Percentiles rank a stretch among this genome's conserved stretches.
Conservation (phyloP, 2,797 vertebrate genomes). For the Anisognathus igniventris region DNA sequence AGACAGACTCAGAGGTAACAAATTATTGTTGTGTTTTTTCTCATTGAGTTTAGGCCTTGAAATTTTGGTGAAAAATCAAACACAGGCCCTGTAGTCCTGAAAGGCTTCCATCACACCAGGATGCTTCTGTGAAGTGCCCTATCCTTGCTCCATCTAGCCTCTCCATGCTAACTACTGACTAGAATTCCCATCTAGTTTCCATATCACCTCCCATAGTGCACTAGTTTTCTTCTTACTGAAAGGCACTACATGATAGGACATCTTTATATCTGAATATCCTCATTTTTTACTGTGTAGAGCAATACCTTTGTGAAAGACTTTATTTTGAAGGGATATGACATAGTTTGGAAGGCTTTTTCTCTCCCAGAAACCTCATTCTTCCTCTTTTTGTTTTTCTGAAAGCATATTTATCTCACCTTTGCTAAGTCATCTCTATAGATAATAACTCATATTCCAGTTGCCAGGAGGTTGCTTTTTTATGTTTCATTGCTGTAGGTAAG, state of each 20-base stretch:
- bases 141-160: background rate
- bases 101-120: background rate
- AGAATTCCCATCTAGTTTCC: background rate
- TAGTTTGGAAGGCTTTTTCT: background rate
- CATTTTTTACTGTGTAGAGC: background rate
- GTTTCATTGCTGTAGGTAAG: background rate
- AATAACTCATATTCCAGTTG: slow-evolving; percentile 11
- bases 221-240: background rate
- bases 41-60: background rate
- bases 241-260: background rate
- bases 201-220: background rate
- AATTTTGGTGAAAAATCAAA: background rate
- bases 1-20: background rate
- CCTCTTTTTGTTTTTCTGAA: background rate
- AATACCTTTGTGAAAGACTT: background rate
- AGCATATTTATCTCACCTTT: slow-evolving; percentile 28
- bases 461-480: background rate
- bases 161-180: background rate
- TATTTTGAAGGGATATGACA: background rate
- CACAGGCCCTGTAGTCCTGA: background rate
- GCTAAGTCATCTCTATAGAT: slow-evolving; percentile 4
- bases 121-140: background rate
- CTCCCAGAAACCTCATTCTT: background rate
- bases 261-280: background rate
- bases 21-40: background rate